Evolutionary conservation across 1,140 invertebrate species (phyloP), one percentile per base, ranked within the genome.

Genomic region (Whitmania pigra): DNA sequence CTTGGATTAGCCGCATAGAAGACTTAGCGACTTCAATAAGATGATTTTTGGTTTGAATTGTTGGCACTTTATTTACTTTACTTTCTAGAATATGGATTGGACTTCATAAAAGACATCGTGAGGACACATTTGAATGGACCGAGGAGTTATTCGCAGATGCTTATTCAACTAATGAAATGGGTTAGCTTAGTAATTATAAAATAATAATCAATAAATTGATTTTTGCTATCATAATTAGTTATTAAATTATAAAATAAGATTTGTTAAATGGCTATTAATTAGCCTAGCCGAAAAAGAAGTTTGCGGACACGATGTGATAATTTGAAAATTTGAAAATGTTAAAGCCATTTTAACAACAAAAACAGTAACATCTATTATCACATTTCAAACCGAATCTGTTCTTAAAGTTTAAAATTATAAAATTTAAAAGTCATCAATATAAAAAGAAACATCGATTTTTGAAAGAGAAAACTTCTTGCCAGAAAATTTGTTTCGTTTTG

Each of bases 31-130:
- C 22, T 63, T 63, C 22, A n/a, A n/a, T 25, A 63, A 17, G 20
- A 25, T 7, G 29, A n/a, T 18, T 63, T 15, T 22, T 63, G 29
- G 9, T 22, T 60, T 63, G 29, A 36, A 36, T 63, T 63, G 29
- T 20, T 31, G 29, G 29, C 11, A 13, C 57, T 2, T 63, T 63
- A n/a, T 63, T 63, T 31, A n/a, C n/a, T n/a, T n/a, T n/a, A n/a
- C n/a, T n/a, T n/a, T n/a, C n/a, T n/a, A 63, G 57, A n/a, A 31
- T 63, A 25, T 63, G 57, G 57, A 31, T 63, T 22, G 57, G 57
- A 63, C 29, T 63, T 22, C 29, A 25, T 18, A 63, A 13, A 31
- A 63, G 22, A 20, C 22, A 63, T 13, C 9, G 22, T n/a, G 57
- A 13, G 29, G 22, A 17, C 11, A 18, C 57, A 22, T 63, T 25